These are phyloP conservation scores for Cataglyphis rosenhaueri DNA, from an alignment of 2,888 invertebrate genomes.

Conservation along the genomic window DNA sequence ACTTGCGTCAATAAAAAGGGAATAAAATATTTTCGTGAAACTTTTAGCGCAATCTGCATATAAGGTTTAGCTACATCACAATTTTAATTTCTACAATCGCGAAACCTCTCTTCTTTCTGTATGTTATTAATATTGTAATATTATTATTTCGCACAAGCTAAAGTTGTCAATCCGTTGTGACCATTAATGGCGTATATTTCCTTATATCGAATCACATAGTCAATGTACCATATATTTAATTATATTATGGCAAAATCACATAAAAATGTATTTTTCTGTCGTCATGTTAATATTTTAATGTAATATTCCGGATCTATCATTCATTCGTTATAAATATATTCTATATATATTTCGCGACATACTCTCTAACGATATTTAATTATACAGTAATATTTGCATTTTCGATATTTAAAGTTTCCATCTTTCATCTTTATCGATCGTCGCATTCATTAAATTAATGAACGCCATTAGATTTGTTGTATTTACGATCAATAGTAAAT, in stretches of 20 bases:
- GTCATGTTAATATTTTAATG: conserved; percentile 7
- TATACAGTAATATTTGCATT: conserved; percentile 27
- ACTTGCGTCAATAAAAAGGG: neutral
- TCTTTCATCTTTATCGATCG: neutral
- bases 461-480: neutral
- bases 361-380: conserved; percentile 8
- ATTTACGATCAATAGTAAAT: conserved; percentile 14
- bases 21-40: conserved; percentile 6
- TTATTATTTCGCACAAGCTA: neutral
- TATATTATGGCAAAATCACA: neutral
- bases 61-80: neutral
- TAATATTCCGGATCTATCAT: conserved; percentile 13
- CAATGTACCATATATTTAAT: conserved; percentile 3
- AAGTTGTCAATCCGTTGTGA: neutral
- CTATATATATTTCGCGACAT: neutral
- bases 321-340: neutral
- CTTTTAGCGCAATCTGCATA: neutral
- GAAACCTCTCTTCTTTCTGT: neutral
- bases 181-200: neutral
- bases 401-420: neutral
- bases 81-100: conserved; percentile 4
- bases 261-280: conserved; percentile 3
- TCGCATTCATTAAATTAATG: conserved; percentile 14
- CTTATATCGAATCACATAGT: neutral
- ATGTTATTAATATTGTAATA: neutral